A percentile compares a stretch with the other conserved stretches of the same genome.
Evolutionary conservation across 2,797 vertebrate genomes (phyloP).

Genomic region (Lithobates sylvaticus): DNA sequence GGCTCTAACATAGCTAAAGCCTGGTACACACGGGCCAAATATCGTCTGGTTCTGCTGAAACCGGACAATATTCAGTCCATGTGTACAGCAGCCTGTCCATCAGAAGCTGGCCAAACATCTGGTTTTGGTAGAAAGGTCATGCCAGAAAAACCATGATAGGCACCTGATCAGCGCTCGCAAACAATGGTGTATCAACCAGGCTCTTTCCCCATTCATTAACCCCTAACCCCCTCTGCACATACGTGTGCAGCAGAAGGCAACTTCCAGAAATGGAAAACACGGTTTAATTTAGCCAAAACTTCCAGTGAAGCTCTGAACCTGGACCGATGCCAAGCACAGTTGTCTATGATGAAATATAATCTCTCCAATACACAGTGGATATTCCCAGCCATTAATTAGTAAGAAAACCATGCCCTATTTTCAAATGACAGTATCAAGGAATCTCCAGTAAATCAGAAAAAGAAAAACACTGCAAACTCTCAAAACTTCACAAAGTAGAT

Average conservation of each 20-base stretch:
- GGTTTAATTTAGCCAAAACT: background rate
- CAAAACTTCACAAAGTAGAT: no score
- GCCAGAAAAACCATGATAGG: no score
- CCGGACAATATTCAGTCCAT: no score
- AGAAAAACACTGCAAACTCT: background rate
- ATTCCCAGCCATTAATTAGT: conserved; percentile 17
- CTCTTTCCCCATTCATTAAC: conserved; percentile 34
- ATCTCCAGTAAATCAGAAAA: background rate
- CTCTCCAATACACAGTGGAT: background rate
- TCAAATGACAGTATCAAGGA: background rate
- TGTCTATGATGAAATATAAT: conserved; percentile 14
- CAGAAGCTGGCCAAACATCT: no score
- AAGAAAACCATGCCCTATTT: background rate
- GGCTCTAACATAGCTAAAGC: no score
- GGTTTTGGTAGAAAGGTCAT: no score
- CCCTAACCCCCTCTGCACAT: background rate
- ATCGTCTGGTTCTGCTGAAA: no score
- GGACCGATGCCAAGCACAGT: background rate
- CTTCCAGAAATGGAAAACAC: conserved; percentile 11
- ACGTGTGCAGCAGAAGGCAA: no score
- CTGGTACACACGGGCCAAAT: no score
- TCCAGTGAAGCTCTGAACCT: conserved; percentile 1
- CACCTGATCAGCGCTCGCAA: no score
- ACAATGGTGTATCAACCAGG: background rate
- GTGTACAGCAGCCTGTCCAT: no score